Percentiles rank a stretch among this genome's conserved stretches.
Evolutionary conservation across 2,113 vertebrate species (phyloP).

Genomic region (Rallus limicola): DNA sequence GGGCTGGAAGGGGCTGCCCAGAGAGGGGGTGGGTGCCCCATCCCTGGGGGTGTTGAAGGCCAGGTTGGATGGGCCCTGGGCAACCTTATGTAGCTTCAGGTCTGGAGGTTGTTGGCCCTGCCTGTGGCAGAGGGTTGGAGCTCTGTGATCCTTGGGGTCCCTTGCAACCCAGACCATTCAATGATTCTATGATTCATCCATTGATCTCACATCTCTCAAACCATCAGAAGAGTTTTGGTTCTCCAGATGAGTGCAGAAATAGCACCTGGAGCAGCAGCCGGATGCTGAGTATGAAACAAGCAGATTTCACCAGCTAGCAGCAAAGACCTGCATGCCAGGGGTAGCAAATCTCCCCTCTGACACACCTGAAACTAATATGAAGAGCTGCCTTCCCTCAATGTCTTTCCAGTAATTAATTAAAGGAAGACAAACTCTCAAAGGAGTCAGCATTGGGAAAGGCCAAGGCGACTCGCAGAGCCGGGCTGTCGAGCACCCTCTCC

Average conservation of each 20-base stretch:
- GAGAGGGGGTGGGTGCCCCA: no score
- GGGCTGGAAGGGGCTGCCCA: no score
- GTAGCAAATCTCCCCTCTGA: neutral
- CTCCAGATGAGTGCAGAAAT: neutral
- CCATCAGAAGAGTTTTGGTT: neutral
- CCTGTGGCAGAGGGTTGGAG: no score
- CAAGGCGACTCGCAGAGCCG: neutral
- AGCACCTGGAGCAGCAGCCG: neutral
- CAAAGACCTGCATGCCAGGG: accelerated
- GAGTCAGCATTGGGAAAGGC: neutral
- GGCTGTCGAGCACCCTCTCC: neutral
- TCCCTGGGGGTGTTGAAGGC: no score
- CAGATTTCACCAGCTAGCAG: neutral
- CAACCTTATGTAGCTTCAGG: no score
- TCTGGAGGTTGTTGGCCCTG: no score
- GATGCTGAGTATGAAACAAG: neutral
- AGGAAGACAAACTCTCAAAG: neutral
- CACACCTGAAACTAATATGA: neutral
- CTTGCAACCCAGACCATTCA: no score
- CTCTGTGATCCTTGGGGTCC: no score
- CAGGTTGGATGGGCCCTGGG: no score
- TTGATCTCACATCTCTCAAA: neutral
- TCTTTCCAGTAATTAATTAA: neutral
- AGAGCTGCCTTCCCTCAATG: neutral
- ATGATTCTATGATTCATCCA: neutral